Conservation (phyloP, 2,113 vertebrate species). For the Campylomormyrus tamandua region DNA sequence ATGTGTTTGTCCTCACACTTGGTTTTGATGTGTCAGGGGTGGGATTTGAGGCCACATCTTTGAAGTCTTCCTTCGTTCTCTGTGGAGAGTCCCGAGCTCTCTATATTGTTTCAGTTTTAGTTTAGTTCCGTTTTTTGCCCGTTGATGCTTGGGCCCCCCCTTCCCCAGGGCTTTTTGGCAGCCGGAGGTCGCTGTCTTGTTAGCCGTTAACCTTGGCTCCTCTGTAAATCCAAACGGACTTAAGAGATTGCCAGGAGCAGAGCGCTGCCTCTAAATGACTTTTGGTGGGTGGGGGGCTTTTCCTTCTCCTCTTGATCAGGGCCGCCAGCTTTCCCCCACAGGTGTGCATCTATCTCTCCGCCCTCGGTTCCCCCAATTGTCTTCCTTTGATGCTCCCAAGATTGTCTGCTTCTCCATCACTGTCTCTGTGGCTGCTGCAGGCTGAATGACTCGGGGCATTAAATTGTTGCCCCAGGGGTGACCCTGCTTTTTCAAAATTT, state of each 20-base stretch:
- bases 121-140: background rate
- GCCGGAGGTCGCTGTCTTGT: background rate
- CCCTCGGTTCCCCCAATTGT: background rate
- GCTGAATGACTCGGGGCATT: background rate
- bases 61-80: background rate
- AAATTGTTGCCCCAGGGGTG: background rate
- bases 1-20: background rate
- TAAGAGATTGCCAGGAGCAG: background rate
- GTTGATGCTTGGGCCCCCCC: background rate
- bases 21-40: background rate
- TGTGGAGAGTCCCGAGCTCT: background rate
- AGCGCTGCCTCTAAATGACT: background rate
- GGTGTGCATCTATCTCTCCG: background rate
- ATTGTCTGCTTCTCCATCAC: background rate
- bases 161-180: background rate
- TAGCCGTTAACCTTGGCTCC: background rate
- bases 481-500: background rate
- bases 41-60: background rate
- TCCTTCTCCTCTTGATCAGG: background rate
- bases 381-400: background rate
- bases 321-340: background rate
- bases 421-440: background rate
- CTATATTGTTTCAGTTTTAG: background rate
- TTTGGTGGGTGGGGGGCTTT: background rate
- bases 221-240: background rate